Evolutionary conservation across 2,113 vertebrate genomes (phyloP).

Genomic region (Scartelaos histophorus): DNA sequence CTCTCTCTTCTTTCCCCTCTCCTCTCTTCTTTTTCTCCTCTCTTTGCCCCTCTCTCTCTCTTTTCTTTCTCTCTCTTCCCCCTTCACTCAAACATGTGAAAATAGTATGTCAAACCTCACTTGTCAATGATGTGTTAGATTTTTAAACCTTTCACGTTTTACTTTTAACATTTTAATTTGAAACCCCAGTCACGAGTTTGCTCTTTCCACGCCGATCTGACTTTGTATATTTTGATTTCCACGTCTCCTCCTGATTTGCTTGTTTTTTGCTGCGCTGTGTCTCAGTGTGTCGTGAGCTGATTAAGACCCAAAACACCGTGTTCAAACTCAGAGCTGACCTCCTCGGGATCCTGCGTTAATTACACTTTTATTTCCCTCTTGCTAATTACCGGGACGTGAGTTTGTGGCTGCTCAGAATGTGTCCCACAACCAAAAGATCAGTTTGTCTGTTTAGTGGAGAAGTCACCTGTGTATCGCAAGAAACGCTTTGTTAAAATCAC

Average conservation of each 20-base stretch:
- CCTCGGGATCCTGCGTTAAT: slow-evolving; percentile 1
- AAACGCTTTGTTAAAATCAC: too few species aligned
- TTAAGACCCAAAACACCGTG: neutral
- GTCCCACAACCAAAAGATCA: neutral
- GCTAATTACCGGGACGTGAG: neutral
- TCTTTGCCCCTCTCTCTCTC: too few species aligned
- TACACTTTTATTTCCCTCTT: neutral
- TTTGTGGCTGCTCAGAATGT: neutral
- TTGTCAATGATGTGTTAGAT: too few species aligned
- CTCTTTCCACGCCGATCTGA: neutral
- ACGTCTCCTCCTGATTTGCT: neutral
- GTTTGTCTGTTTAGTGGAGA: too few species aligned
- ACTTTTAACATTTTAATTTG: neutral
- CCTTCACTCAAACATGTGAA: too few species aligned
- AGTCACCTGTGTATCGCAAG: too few species aligned
- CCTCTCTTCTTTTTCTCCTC: too few species aligned
- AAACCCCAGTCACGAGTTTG: neutral
- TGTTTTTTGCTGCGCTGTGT: neutral
- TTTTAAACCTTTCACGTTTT: neutral
- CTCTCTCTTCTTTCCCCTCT: too few species aligned
- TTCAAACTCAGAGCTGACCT: slow-evolving; percentile 5
- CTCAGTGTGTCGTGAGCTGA: neutral
- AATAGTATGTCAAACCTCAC: too few species aligned
- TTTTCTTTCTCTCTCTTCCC: too few species aligned
- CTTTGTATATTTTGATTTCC: neutral